Percentiles rank a stretch among this genome's conserved stretches.
These are phyloP conservation scores for Sebastes miniatus DNA, from an alignment of 2,797 vertebrate species.

Conservation along the genomic window DNA sequence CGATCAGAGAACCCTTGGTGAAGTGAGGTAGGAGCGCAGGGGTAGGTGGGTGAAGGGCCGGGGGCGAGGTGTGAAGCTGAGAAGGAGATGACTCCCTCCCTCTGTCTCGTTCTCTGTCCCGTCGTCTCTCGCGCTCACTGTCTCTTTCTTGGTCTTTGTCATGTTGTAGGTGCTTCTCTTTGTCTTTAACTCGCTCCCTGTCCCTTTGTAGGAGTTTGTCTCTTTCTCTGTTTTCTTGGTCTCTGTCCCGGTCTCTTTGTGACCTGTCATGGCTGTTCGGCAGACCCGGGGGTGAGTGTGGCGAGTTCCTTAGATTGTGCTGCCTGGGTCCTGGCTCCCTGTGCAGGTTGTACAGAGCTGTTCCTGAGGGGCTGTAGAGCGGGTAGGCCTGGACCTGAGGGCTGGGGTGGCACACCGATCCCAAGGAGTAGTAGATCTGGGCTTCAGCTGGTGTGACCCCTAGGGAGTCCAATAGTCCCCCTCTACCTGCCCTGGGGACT, in stretches of 20 bases:
- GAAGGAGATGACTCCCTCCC: slow-evolving; percentile 63
- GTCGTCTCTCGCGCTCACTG: slow-evolving; percentile 56
- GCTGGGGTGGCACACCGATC: slow-evolving; percentile 70
- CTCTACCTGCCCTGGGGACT: slow-evolving; percentile 71
- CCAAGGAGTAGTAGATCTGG: slow-evolving; percentile 83
- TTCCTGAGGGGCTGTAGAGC: slow-evolving; percentile 75
- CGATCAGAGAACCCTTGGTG: slow-evolving; percentile 86
- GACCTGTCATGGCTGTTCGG: slow-evolving; percentile 76
- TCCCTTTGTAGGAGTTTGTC: slow-evolving; percentile 53
- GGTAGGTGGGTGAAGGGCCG: slow-evolving; percentile 58
- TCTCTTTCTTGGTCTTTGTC: slow-evolving; percentile 71
- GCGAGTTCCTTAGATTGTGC: slow-evolving; percentile 73
- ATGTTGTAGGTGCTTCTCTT: slow-evolving; percentile 62
- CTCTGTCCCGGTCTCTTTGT: slow-evolving; percentile 64
- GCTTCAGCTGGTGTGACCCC: slow-evolving; percentile 73
- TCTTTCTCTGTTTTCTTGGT: slow-evolving; percentile 58
- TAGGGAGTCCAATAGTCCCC: slow-evolving; percentile 66
- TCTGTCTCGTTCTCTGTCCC: slow-evolving; percentile 60
- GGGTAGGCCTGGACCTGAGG: slow-evolving; percentile 72
- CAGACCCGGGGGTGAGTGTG: slow-evolving; percentile 71
- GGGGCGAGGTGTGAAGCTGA: slow-evolving; percentile 47
- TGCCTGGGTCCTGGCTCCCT: slow-evolving; percentile 67
- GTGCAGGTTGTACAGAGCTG: slow-evolving; percentile 73
- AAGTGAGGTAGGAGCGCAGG: slow-evolving; percentile 87
- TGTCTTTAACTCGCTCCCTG: slow-evolving; percentile 62